Evolutionary conservation across 2,797 vertebrate species (phyloP).

Genomic region (Sebastes flavidus): DNA sequence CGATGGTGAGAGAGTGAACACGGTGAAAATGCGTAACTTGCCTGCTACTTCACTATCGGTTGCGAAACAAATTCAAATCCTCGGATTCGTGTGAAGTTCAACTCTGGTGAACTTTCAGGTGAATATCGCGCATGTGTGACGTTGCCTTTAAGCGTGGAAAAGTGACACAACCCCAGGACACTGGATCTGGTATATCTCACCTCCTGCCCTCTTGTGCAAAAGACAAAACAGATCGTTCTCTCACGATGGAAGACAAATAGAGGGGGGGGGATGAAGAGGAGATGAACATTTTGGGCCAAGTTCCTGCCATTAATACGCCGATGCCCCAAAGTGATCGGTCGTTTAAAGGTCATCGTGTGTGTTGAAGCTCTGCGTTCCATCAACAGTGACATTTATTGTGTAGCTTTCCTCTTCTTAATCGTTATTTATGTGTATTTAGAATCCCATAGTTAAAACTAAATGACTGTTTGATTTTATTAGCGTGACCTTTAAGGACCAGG

Average conservation of each 20-base stretch:
- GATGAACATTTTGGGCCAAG: constrained; percentile 54
- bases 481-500: constrained; percentile 66
- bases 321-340: constrained; percentile 53
- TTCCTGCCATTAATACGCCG: constrained; percentile 62
- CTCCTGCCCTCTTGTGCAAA: constrained; percentile 23
- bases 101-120: neutral
- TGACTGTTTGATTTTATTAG: constrained; percentile 74
- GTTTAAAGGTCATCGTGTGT: constrained; percentile 68
- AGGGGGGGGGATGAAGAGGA: constrained; percentile 16
- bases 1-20: neutral
- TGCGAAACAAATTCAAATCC: too few species aligned
- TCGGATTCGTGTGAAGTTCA: too few species aligned
- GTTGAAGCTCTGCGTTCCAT: constrained; percentile 76
- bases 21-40: neutral
- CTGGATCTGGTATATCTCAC: constrained; percentile 51
- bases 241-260: constrained; percentile 40
- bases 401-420: constrained; percentile 65
- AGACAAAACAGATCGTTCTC: constrained; percentile 35
- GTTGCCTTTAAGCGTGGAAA: neutral
- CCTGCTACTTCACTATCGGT: too few species aligned
- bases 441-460: constrained; percentile 63
- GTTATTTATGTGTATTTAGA: constrained; percentile 74
- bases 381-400: constrained; percentile 78
- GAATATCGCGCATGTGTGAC: too few species aligned
- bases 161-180: neutral